phyloP scores from a whole-genome alignment of 2,113 vertebrate genomes.

The Sapayoa aenigma region DNA sequence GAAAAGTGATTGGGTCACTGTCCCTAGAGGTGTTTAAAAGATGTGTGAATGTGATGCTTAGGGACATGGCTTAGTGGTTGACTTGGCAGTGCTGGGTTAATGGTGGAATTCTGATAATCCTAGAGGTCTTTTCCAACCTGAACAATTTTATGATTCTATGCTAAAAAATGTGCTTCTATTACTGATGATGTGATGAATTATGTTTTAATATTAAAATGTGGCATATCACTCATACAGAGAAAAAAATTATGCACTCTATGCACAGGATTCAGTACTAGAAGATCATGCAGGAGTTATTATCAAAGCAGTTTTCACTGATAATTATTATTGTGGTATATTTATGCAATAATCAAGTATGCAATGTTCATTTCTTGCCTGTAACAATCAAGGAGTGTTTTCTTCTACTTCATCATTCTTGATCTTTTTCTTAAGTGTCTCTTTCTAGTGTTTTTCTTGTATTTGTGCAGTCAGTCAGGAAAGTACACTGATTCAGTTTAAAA shows the following conservation, averaged over 20 bases:
- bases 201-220: neutral
- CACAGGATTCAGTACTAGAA: neutral
- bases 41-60: fast-evolving
- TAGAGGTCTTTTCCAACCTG: neutral
- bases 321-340: neutral
- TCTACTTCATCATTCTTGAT: neutral
- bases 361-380: neutral
- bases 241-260: neutral
- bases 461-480: neutral
- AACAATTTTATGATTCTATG: neutral
- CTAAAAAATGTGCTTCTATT: neutral
- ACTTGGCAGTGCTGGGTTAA: neutral
- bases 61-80: neutral
- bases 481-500: neutral
- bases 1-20: neutral
- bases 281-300: neutral
- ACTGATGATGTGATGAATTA: neutral
- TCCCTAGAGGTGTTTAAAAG: neutral
- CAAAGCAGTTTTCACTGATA: neutral
- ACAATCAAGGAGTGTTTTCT: neutral
- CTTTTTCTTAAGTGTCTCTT: neutral
- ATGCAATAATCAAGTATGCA: neutral
- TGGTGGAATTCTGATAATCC: neutral
- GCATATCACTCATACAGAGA: neutral
- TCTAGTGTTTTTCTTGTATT: neutral